These are phyloP conservation scores for Tribolium freemani DNA, from an alignment of 2,888 invertebrate genomes.

Conservation along the genomic window DNA sequence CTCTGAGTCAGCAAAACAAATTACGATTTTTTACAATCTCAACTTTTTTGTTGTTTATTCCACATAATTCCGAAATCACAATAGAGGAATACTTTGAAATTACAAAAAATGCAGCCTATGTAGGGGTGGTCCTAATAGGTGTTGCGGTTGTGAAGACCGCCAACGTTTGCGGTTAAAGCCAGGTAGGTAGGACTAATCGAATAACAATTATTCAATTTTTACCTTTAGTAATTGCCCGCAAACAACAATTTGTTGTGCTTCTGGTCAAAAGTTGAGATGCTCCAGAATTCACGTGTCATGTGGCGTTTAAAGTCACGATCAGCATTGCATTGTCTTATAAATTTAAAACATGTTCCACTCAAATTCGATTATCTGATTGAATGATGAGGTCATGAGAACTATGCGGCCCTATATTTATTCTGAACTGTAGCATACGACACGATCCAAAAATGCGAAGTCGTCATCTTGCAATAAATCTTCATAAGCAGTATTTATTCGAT, in stretches of 20 bases:
- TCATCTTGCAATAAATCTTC: conserved; percentile 50
- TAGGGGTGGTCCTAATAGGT: conserved; percentile 15
- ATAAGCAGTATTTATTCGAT: conserved; percentile 24
- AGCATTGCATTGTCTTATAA: conserved; percentile 53
- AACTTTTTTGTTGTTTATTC: background rate
- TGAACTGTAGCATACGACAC: conserved; percentile 47
- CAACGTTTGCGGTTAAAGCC: conserved; percentile 9
- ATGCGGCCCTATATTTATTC: conserved; percentile 50
- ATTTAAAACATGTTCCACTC: conserved; percentile 54
- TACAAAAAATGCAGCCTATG: background rate
- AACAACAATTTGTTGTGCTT: background rate
- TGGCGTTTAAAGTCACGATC: conserved; percentile 45
- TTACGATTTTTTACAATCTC: background rate
- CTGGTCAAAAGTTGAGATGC: background rate
- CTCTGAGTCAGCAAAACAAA: no score
- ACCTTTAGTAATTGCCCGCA: background rate
- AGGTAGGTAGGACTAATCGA: conserved; percentile 17
- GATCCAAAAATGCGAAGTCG: conserved; percentile 47
- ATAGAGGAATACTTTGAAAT: background rate
- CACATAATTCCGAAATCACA: background rate
- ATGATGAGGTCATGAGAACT: conserved; percentile 61
- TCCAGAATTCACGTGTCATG: conserved; percentile 36
- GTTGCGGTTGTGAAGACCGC: conserved; percentile 16
- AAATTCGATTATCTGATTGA: conserved; percentile 59
- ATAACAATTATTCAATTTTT: conserved; percentile 14